Base-by-base conservation (phyloP, 2,888 invertebrate species). In the Amphiduros pacificus region DNA sequence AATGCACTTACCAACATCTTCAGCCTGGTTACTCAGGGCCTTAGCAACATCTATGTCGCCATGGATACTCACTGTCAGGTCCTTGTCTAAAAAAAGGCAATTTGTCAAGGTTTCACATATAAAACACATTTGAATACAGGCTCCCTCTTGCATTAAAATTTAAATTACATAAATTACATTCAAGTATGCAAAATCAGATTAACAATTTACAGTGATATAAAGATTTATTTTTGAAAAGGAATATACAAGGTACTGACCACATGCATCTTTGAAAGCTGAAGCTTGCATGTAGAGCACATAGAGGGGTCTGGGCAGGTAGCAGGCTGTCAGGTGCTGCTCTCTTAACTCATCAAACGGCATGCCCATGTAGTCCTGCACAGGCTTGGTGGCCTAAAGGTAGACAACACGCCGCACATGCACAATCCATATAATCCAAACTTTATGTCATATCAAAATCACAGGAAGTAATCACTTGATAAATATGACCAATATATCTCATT, bases 271-370 rank as follows among this genome's bases (percentile, higher is more conserved):
- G 80, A 91, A 93, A 9, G 92, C 92, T 77, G 88, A 88, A 26
- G 90, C 86, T 84, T 94, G 93, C 58, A 92, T 90, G 83, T 91
- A 95, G 4, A 94, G 86, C 67, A 94, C 87, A 82, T 94, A 96
- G 22, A 96, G 84, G 0, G 93, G 90, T 40, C 89, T 86, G 0
- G 94, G 91, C 44, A 96, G 84, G 62, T 92, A 86, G 51, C 88
- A 85, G 20, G 80, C 80, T 3, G 70, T 75, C 63, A 71, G 87
- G 71, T 91, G 89, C 75, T 93, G 90, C 74, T 89, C 89, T 77
- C 90, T 87, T 67, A 90, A 88, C 74, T 90, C 89, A 78, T 92
- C 92, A 61, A 92, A 86, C 2, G 90, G 88, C 72, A 94, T 86
- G 31, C 91, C 91, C 54, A 96, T 85, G 73, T 93, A 91, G 74